Evolutionary conservation across 2,888 invertebrate genomes (phyloP), one percentile per base, ranked within the genome.

Genomic region (Archaeoteleia sp.): DNA sequence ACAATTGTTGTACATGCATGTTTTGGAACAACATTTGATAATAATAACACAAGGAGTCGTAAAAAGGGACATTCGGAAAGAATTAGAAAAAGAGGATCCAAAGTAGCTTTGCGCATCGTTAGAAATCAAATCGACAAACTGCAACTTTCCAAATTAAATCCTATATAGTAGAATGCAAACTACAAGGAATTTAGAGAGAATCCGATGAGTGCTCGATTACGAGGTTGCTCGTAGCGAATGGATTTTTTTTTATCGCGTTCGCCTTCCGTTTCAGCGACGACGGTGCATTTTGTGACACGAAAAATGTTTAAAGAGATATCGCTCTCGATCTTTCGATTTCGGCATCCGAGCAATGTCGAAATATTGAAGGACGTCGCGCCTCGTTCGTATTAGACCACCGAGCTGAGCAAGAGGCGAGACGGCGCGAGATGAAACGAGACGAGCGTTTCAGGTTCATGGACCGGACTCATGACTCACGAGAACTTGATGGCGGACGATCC

Each of bases 301-400:
- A 65, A 71, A 67, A 62, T 53, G 45, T 55, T 65, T 66, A 54
- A 60, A 54, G 60, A 61, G 62, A 65, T 67, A 67, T 60, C 63
- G 53, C 30, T 48, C 65, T 69, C 57, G 43, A 63, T 42, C 67
- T 55, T 51, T 61, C 61, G 62, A 45, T 65, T 65, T 66, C 45
- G 69, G 73, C 66, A 78, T 78, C 67, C 77, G 67, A 76, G 72
- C 71, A 75, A 78, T 77, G 77, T 69, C 17, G 67, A 20, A 60
- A 70, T 78, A 78, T 78, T 76, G 70, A 60, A 73, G 71, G 70
- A 74, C 72, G 76, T n/a, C 70, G 65, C 67, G 60, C 53, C 71
- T 67, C 58, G 60, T 43, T 71, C 54, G 71, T 72, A 74, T 74
- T 73, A 72, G 74, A 67, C 49, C 46, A 30, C 29, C 12, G 17